Conservation (phyloP, 2,113 vertebrate species). For the Sapayoa aenigma region DNA sequence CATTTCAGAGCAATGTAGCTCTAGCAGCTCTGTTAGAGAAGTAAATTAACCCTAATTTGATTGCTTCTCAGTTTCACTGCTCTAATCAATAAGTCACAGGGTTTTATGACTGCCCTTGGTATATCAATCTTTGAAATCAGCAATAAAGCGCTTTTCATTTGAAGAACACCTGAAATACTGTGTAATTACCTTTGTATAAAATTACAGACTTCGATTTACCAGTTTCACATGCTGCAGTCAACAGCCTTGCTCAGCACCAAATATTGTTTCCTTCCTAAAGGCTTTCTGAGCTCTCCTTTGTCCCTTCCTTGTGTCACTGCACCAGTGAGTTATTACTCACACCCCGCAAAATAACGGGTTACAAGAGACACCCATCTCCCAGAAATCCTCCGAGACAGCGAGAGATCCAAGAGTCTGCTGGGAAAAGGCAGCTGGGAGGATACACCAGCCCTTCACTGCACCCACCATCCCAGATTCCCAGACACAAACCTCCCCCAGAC, state of each 20-base stretch:
- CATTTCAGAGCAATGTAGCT: neutral
- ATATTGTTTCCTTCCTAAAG: neutral
- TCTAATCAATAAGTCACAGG: constrained; percentile 31
- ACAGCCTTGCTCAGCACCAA: rapidly evolving
- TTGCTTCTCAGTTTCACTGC: neutral
- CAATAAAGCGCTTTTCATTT: neutral
- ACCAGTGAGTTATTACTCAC: neutral
- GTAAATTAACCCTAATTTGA: constrained; percentile 40
- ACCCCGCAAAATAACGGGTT: neutral
- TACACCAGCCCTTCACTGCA: neutral
- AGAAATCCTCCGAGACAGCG: neutral
- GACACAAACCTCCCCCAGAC: neutral
- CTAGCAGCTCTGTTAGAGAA: neutral
- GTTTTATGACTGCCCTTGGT: neutral
- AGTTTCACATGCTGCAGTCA: neutral
- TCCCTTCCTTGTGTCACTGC: neutral
- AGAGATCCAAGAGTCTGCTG: neutral
- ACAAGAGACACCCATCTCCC: neutral
- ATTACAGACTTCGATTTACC: neutral
- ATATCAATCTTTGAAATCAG: constrained; percentile 3
- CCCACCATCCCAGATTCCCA: rapidly evolving
- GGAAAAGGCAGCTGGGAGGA: neutral
- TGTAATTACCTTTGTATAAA: neutral
- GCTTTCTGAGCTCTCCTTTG: neutral
- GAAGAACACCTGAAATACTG: neutral